Evolutionary conservation across 2,888 invertebrate species (phyloP).

Genomic region (Pseudeuparius sepicola): DNA sequence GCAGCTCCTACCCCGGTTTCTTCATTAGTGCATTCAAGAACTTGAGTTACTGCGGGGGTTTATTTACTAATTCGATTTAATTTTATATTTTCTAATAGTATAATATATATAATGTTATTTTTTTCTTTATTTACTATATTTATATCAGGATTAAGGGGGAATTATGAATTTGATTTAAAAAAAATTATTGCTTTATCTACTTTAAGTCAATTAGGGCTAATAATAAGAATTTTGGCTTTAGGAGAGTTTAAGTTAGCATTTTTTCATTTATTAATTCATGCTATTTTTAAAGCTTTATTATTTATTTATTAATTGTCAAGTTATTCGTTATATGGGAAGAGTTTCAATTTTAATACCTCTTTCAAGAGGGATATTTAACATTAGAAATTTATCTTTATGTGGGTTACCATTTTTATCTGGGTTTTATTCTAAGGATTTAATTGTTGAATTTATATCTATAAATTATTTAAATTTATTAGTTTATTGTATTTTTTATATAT

Average conservation of each 20-base stretch:
- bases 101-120: constrained; percentile 47
- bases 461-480: constrained; percentile 45
- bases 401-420: constrained; percentile 41
- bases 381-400: constrained; percentile 36
- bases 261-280: constrained; percentile 65
- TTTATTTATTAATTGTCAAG: constrained; percentile 58
- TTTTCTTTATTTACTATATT: constrained; percentile 49
- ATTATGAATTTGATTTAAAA: constrained; percentile 61
- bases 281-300: constrained; percentile 65
- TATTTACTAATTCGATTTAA: constrained; percentile 65
- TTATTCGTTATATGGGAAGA: constrained; percentile 54
- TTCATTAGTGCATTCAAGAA: constrained; percentile 18
- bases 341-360: constrained; percentile 44
- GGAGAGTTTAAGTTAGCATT: constrained; percentile 47
- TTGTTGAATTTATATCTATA: constrained; percentile 48
- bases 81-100: constrained; percentile 39
- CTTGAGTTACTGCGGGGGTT: constrained; percentile 59
- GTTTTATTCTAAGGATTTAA: constrained; percentile 54
- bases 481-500: constrained; percentile 47
- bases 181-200: constrained; percentile 67
- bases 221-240: constrained; percentile 46
- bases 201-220: constrained; percentile 63
- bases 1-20: constrained; percentile 55
- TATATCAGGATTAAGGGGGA: constrained; percentile 50
- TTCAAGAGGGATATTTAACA: constrained; percentile 41